phyloP scores from a whole-genome alignment of 35 echinoderm and acorn worm genomes.

The Heliocidaris erythrogramma region DNA sequence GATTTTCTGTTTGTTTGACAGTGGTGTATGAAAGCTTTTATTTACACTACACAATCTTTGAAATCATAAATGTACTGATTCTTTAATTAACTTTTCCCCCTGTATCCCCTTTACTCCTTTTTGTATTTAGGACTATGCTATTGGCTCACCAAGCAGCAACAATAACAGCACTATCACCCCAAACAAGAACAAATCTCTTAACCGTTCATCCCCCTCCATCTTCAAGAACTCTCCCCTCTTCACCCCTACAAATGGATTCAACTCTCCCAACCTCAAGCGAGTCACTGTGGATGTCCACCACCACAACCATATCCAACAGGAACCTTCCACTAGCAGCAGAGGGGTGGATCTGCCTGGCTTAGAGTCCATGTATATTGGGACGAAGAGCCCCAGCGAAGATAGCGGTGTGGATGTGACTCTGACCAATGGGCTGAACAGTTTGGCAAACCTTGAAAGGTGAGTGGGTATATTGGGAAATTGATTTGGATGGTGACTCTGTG shows the following conservation, averaged over 20 bases:
- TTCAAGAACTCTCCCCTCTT: conserved; percentile 44
- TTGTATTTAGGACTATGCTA: conserved; percentile 68
- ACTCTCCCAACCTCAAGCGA: conserved; percentile 64
- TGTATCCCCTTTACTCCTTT: not conserved
- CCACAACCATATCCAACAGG: conserved; percentile 20
- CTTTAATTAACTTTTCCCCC: not conserved
- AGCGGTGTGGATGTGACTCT: conserved; percentile 87
- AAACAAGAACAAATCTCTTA: conserved; percentile 64
- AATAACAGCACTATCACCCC: conserved; percentile 54
- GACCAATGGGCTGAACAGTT: conserved; percentile 28
- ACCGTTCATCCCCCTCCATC: conserved; percentile 46
- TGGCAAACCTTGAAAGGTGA: conserved; percentile 18
- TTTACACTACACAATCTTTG: no score
- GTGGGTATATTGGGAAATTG: not conserved
- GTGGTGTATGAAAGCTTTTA: no score
- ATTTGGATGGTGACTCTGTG: no score
- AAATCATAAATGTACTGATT: no score
- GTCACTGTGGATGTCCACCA: conserved; percentile 87
- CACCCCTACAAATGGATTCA: conserved; percentile 20
- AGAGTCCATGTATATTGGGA: conserved; percentile 70
- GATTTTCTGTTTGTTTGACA: no score
- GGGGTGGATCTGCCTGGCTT: conserved; percentile 45
- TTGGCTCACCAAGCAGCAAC: conserved; percentile 57
- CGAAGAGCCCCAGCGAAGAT: conserved; percentile 94
- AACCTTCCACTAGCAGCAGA: conserved; percentile 62